A percentile compares a stretch with the other conserved stretches of the same genome.
phyloP scores from a whole-genome alignment of 2,797 vertebrate genomes.

The Rousettus madagascariensis region DNA sequence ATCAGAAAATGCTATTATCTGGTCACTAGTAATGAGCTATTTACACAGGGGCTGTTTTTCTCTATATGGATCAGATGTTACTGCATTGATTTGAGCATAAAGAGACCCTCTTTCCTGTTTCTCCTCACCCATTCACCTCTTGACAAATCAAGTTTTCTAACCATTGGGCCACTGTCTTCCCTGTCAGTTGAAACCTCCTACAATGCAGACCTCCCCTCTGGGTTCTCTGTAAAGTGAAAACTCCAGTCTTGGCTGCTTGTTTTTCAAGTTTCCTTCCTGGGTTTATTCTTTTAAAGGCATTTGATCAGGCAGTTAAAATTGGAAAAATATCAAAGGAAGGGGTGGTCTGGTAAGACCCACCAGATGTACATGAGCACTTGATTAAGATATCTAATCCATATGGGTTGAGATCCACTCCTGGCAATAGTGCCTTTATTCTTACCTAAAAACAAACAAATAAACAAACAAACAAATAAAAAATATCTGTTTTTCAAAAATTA shows the following conservation, averaged over 20 bases:
- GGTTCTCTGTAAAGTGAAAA: not conserved
- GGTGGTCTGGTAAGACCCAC: not conserved
- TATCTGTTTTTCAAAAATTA: not conserved
- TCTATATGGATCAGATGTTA: not conserved
- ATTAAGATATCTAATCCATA: not conserved
- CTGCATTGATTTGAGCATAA: not conserved
- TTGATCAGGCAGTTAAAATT: not conserved
- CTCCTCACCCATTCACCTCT: not conserved
- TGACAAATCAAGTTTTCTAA: not conserved
- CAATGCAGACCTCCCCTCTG: not conserved
- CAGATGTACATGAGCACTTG: not conserved
- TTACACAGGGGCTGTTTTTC: not conserved
- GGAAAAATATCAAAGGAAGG: not conserved
- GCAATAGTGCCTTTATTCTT: not conserved
- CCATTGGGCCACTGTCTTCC: not conserved
- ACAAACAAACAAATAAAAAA: no score
- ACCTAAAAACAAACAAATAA: not conserved
- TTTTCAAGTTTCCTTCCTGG: not conserved
- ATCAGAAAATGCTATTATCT: conserved; percentile 22
- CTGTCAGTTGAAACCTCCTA: not conserved
- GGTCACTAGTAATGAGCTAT: not conserved
- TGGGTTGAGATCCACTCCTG: not conserved
- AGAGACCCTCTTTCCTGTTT: not conserved
- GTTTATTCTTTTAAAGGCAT: not conserved
- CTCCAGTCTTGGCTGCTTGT: not conserved